Percentiles rank a stretch among this genome's conserved stretches.
phyloP scores from a whole-genome alignment of 2,113 vertebrate genomes.

The Cyanoliseus patagonus region DNA sequence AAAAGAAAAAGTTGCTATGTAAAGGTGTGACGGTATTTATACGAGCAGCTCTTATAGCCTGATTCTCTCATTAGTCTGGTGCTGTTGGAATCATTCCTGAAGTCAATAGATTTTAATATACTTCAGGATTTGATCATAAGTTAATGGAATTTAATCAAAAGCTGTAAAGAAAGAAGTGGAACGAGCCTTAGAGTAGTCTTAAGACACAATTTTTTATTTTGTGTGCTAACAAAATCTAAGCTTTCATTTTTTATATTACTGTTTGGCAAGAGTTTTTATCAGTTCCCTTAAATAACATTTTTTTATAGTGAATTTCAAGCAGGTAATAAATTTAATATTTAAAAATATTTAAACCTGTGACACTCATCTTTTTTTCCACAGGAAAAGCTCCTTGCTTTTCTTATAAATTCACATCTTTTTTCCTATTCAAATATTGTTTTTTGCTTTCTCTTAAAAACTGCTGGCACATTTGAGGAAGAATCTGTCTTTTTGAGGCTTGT shows the following conservation, averaged over 20 bases:
- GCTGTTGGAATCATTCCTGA: not conserved
- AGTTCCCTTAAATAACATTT: not conserved
- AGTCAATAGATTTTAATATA: not conserved
- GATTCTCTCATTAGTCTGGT: not conserved
- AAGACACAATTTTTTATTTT: not conserved
- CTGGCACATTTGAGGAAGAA: not conserved
- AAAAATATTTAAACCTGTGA: not conserved
- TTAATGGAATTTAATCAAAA: slow-evolving; percentile 14
- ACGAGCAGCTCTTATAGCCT: not conserved
- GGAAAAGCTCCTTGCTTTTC: not conserved
- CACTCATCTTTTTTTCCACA: not conserved
- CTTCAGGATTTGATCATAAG: not conserved
- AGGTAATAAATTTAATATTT: not conserved
- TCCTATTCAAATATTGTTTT: not conserved
- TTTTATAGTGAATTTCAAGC: not conserved
- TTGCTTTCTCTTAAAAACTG: not conserved
- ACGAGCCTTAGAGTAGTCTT: not conserved
- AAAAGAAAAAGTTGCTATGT: not conserved
- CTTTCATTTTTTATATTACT: not conserved
- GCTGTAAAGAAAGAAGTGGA: not conserved
- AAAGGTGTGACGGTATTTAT: not conserved
- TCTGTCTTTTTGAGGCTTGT: not conserved
- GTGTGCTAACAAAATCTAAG: not conserved
- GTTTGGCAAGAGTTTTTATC: not conserved
- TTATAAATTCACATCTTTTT: not conserved